Percentiles rank a stretch among this genome's conserved stretches.
Evolutionary conservation across 2,888 invertebrate genomes (phyloP).

Genomic region (Agrotis puta): DNA sequence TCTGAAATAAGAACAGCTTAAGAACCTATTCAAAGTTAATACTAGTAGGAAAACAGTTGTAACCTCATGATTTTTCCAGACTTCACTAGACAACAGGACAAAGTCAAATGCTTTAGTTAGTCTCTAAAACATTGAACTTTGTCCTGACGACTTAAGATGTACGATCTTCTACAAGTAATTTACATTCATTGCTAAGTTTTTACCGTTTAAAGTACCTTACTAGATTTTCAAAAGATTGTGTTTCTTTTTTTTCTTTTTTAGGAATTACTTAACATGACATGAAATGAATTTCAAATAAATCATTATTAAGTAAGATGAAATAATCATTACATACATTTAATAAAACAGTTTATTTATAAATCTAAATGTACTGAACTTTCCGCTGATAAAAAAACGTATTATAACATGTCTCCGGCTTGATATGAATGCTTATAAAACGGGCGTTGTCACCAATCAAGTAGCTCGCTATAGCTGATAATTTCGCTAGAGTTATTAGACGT

Average conservation of each 20-base stretch:
- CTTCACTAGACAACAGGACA: not conserved
- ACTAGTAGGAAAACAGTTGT: not conserved
- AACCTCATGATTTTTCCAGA: too few relatives aligned
- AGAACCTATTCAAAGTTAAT: not conserved
- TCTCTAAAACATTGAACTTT: not conserved
- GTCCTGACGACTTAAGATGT: too few relatives aligned
- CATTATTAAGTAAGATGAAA: not conserved
- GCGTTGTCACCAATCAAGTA: conserved; percentile 63
- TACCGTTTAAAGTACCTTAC: too few relatives aligned
- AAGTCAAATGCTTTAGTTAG: conserved; percentile 17
- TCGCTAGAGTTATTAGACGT: conserved; percentile 39
- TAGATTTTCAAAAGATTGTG: too few relatives aligned
- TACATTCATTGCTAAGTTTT: too few relatives aligned
- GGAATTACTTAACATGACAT: too few relatives aligned
- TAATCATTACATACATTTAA: conserved; percentile 17
- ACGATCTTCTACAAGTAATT: too few relatives aligned
- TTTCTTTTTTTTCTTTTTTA: not conserved
- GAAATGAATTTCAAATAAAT: not conserved
- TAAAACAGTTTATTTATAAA: conserved; percentile 5
- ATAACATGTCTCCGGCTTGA: conserved; percentile 46
- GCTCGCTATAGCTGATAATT: conserved; percentile 63
- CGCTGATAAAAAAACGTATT: conserved; percentile 7
- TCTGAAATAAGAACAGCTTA: not conserved
- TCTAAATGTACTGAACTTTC: conserved; percentile 3
- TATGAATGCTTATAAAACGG: conserved; percentile 63